Evolutionary conservation across 2,888 invertebrate genomes (phyloP).

Genomic region (Caenorhabditis wallacei): DNA sequence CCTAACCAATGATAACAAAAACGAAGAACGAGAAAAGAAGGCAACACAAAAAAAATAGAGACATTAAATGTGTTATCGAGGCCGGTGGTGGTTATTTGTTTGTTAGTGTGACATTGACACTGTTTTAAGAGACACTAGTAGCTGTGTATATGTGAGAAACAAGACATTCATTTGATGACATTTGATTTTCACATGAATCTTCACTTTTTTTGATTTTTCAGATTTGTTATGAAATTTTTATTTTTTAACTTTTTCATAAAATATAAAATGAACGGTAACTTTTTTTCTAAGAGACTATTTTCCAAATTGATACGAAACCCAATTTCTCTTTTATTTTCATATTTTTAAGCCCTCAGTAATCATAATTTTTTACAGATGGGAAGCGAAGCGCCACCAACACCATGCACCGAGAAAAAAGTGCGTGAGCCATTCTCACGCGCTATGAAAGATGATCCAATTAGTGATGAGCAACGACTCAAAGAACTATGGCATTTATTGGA

Average conservation of each 20-base stretch:
- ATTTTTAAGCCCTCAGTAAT: not conserved
- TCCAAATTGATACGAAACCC: too few relatives aligned
- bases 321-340: not conserved
- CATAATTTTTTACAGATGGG: slow-evolving; percentile 26
- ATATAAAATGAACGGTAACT: too few relatives aligned
- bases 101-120: slow-evolving; percentile 15
- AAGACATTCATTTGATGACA: not conserved
- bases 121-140: not conserved
- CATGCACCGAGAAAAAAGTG: slow-evolving; percentile 24
- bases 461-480: slow-evolving; percentile 34
- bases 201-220: not conserved
- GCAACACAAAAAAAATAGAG: too few relatives aligned
- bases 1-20: too few relatives aligned
- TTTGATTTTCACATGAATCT: slow-evolving; percentile 30
- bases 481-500: slow-evolving; percentile 58
- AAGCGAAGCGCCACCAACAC: slow-evolving; percentile 5
- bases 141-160: slow-evolving; percentile 5
- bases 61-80: too few relatives aligned
- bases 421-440: slow-evolving; percentile 54
- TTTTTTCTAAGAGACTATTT: too few relatives aligned
- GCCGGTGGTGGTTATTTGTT: slow-evolving; percentile 2
- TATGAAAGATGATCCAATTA: slow-evolving; percentile 44
- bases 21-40: too few relatives aligned
- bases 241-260: too few relatives aligned
- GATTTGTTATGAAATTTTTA: not conserved